A percentile compares a stretch with the other conserved stretches of the same genome.
phyloP scores from a whole-genome alignment of 37 sponge, comb jelly and placozoan species.

The Hormiphora californensis region DNA sequence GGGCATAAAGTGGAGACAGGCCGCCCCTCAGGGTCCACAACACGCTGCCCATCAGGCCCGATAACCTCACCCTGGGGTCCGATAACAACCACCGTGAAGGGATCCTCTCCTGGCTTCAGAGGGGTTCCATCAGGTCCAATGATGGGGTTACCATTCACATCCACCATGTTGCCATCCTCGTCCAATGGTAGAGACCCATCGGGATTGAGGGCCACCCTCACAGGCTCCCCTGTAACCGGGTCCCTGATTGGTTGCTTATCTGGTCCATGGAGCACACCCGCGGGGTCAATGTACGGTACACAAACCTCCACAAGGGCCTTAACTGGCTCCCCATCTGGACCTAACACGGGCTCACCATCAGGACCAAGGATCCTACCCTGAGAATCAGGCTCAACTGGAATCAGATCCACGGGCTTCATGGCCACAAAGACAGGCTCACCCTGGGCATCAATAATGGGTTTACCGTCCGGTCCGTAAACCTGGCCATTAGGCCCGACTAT shows the following conservation, averaged over 20 bases:
- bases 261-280: not conserved
- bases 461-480: not conserved
- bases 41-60: not conserved
- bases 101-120: not conserved
- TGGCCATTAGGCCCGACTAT: not conserved
- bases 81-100: not conserved
- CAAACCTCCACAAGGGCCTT: not conserved
- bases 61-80: not conserved
- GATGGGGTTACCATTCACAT: not conserved
- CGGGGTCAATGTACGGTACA: not conserved
- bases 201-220: not conserved
- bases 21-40: not conserved
- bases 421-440: not conserved
- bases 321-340: not conserved
- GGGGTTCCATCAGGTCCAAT: not conserved
- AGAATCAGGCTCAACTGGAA: not conserved
- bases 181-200: not conserved
- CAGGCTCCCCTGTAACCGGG: not conserved
- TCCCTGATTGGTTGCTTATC: not conserved
- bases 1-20: not conserved
- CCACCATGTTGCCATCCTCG: conserved; percentile 2
- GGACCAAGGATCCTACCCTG: not conserved
- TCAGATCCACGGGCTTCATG: not conserved
- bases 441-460: not conserved
- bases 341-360: not conserved